A percentile compares a stretch with the other conserved stretches of the same genome.
These are phyloP conservation scores for Sipha maydis DNA, from an alignment of 2,888 invertebrate genomes.

Conservation along the genomic window DNA sequence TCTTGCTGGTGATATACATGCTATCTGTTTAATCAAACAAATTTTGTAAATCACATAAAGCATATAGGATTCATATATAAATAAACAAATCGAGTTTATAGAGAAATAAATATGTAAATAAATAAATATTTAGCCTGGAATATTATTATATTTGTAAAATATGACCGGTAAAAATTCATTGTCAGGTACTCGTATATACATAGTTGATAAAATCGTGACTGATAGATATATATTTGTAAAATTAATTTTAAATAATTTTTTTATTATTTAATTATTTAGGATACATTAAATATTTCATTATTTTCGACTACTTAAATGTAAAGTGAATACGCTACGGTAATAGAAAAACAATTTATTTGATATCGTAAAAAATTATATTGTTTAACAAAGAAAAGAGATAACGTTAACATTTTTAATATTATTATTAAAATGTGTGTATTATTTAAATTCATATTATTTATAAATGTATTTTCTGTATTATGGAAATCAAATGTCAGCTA, in stretches of 20 bases:
- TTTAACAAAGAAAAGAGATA: not conserved
- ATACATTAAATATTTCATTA: not conserved
- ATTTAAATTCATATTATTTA: too few relatives aligned
- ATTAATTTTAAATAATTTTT: too few relatives aligned
- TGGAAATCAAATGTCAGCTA: not conserved
- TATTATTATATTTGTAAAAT: too few relatives aligned
- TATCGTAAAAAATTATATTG: not conserved
- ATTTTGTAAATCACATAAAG: not conserved
- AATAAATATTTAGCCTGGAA: too few relatives aligned
- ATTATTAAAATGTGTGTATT: not conserved
- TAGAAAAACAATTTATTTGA: not conserved
- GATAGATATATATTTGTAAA: too few relatives aligned
- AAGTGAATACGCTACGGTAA: not conserved
- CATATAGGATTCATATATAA: not conserved
- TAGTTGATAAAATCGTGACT: too few relatives aligned
- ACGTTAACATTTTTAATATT: not conserved
- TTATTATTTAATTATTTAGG: not conserved
- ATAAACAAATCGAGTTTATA: too few relatives aligned
- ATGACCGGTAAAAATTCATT: too few relatives aligned
- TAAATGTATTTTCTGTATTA: not conserved
- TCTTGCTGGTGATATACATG: conserved; percentile 90
- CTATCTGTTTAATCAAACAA: conserved; percentile 75
- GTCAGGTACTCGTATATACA: too few relatives aligned
- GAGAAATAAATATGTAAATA: too few relatives aligned
- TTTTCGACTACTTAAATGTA: not conserved